Percentiles rank a stretch among this genome's conserved stretches.
phyloP scores from a whole-genome alignment of 2,797 vertebrate species.

The Sebastes melanostomus region DNA sequence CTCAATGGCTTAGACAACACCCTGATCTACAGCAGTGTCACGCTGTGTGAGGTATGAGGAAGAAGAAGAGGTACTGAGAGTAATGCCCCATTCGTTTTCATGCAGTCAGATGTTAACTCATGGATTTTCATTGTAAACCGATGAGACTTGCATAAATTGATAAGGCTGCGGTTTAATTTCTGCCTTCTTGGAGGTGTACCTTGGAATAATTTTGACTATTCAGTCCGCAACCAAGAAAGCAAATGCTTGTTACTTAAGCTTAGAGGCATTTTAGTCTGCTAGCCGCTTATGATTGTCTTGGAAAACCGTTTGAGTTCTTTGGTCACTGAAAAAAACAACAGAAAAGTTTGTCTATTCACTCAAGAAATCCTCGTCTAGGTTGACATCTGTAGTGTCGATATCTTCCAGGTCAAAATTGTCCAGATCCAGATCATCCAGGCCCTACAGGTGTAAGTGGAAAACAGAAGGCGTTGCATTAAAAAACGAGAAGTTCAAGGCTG shows the following conservation, averaged over 20 bases:
- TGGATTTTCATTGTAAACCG: background rate
- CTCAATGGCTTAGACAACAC: background rate
- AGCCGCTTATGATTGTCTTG: background rate
- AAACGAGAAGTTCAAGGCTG: background rate
- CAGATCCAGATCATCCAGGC: conserved; percentile 90
- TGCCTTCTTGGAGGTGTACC: background rate
- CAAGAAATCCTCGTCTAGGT: conserved; percentile 93
- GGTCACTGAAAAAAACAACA: conserved; percentile 14
- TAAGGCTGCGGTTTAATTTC: background rate
- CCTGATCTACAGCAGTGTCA: conserved; percentile 29
- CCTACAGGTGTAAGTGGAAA: conserved; percentile 20
- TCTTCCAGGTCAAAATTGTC: conserved; percentile 93
- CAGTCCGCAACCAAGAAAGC: background rate
- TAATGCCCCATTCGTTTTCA: background rate
- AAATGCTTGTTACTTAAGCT: background rate
- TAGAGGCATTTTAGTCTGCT: background rate
- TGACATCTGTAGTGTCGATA: conserved; percentile 91
- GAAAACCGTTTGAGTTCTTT: conserved; percentile 19
- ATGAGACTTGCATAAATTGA: too few relatives aligned
- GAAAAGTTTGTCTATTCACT: conserved; percentile 74
- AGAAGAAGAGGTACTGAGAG: background rate
- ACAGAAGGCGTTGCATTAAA: background rate
- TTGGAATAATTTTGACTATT: background rate
- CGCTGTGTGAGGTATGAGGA: background rate
- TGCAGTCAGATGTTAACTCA: background rate